Conservation (phyloP, 2,113 vertebrate genomes). For the Morone saxatilis region DNA sequence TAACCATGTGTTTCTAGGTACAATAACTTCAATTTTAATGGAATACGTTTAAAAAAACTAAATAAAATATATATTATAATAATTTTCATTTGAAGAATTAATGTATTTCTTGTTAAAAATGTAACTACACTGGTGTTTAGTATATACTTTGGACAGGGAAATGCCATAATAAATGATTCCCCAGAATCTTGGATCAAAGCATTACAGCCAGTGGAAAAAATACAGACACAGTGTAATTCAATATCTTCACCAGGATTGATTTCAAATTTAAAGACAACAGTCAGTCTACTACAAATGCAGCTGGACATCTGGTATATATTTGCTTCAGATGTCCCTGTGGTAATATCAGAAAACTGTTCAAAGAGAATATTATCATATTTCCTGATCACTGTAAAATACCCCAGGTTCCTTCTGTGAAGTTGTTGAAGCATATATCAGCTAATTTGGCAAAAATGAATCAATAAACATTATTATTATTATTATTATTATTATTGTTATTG, state of each 20-base stretch:
- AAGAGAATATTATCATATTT: not conserved
- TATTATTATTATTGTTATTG: no score
- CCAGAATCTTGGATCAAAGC: not conserved
- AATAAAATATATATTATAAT: not conserved
- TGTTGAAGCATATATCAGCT: not conserved
- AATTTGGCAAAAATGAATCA: not conserved
- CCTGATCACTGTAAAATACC: not conserved
- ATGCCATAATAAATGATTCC: not conserved
- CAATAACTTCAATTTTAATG: not conserved
- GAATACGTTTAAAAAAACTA: not conserved
- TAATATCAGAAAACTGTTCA: not conserved
- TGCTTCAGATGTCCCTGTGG: not conserved
- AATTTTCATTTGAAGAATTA: no score
- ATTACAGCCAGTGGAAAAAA: not conserved
- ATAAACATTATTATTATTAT: no score
- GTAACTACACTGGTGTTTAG: not conserved
- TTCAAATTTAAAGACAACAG: not conserved
- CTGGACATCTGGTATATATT: slow-evolving; percentile 14
- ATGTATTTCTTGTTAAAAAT: not conserved
- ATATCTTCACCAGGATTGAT: not conserved
- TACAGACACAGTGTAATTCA: not conserved
- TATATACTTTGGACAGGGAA: not conserved
- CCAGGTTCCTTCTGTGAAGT: not conserved
- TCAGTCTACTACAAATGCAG: not conserved
- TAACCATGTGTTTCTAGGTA: not conserved